These are phyloP conservation scores for Pelosia muscerda DNA, from an alignment of 2,888 invertebrate genomes.

Conservation along the genomic window DNA sequence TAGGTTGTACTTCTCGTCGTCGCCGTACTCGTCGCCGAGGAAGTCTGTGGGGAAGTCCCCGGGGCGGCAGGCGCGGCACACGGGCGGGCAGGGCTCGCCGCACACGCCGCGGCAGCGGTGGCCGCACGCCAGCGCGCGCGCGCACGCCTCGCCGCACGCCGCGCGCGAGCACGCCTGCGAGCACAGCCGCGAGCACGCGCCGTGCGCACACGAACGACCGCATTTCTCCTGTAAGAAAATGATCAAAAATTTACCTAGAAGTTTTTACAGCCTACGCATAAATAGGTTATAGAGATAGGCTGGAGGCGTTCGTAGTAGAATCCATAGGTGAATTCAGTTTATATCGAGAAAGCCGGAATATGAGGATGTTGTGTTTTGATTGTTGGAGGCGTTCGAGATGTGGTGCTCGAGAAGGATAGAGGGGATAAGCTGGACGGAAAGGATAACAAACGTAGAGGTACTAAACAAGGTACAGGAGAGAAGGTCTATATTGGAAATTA, in stretches of 20 bases:
- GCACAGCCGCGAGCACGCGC: constrained; percentile 80
- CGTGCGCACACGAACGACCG: constrained; percentile 79
- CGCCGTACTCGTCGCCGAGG: constrained; percentile 74
- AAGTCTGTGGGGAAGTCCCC: constrained; percentile 78
- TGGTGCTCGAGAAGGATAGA: too few relatives aligned
- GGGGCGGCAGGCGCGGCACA: constrained; percentile 87
- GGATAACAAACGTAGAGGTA: too few relatives aligned
- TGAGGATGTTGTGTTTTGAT: too few relatives aligned
- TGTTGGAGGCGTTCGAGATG: too few relatives aligned
- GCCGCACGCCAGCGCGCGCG: constrained; percentile 78
- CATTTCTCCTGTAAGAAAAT: constrained; percentile 71
- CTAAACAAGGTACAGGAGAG: too few relatives aligned
- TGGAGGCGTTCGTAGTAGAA: too few relatives aligned
- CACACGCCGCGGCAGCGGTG: constrained; percentile 91
- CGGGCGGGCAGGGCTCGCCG: constrained; percentile 89
- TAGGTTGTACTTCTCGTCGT: constrained; percentile 83
- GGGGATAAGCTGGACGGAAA: too few relatives aligned
- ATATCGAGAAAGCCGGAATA: too few relatives aligned
- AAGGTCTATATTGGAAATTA: too few relatives aligned
- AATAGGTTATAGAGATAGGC: too few relatives aligned
- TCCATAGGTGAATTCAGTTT: too few relatives aligned
- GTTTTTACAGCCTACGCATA: background rate
- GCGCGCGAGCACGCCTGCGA: constrained; percentile 80
- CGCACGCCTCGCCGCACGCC: constrained; percentile 80
- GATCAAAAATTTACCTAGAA: background rate